These are phyloP conservation scores for Podiceps cristatus DNA, from an alignment of 2,113 vertebrate species.

Conservation along the genomic window DNA sequence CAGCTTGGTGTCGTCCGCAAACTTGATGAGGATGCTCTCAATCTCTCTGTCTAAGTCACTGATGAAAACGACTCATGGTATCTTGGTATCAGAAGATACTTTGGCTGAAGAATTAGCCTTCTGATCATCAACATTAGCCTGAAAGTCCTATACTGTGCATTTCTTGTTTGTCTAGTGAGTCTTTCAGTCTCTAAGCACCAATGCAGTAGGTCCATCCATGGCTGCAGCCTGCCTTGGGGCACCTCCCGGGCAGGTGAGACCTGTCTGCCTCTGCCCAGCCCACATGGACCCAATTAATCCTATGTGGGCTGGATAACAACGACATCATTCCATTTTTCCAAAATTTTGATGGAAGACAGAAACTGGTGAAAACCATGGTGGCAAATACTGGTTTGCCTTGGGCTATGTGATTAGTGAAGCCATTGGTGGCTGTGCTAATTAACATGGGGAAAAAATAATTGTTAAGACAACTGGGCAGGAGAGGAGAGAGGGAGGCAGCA, in stretches of 20 bases:
- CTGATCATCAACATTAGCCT: not conserved
- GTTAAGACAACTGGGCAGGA: not conserved
- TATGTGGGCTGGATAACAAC: not conserved
- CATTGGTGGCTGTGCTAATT: not conserved
- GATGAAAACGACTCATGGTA: too few relatives aligned
- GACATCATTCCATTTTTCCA: not conserved
- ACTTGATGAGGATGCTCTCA: too few relatives aligned
- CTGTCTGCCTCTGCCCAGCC: not conserved
- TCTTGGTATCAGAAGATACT: not conserved
- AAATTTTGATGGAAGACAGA: not conserved
- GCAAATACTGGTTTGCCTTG: not conserved
- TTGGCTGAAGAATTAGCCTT: not conserved
- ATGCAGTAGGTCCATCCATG: not conserved
- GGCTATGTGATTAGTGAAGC: not conserved
- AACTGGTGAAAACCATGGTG: not conserved
- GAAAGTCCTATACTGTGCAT: not conserved
- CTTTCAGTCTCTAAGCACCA: not conserved
- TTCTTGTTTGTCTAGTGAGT: not conserved
- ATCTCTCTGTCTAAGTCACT: too few relatives aligned
- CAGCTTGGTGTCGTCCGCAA: too few relatives aligned
- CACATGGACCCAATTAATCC: not conserved
- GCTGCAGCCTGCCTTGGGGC: not conserved
- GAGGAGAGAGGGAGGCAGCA: not conserved
- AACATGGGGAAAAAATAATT: not conserved
- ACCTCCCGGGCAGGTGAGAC: not conserved